These are phyloP conservation scores for Meteorus colon DNA, from an alignment of 2,888 invertebrate genomes.

Conservation along the genomic window DNA sequence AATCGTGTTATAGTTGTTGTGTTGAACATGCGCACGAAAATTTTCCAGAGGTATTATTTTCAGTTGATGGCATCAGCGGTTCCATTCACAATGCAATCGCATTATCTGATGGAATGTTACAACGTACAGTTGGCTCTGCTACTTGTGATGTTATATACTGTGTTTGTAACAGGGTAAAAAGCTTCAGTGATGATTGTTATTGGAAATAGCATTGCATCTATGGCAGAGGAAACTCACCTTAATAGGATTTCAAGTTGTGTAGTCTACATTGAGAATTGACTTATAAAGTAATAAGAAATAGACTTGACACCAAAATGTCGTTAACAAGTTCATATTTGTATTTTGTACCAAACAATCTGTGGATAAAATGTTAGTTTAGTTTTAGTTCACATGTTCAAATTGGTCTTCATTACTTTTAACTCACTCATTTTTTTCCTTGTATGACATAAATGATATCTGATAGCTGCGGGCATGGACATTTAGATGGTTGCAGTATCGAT, in stretches of 20 bases:
- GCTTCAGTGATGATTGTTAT: background rate
- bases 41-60: background rate
- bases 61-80: background rate
- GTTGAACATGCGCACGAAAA: background rate
- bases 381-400: background rate
- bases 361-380: background rate
- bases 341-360: background rate
- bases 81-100: background rate
- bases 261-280: background rate
- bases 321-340: background rate
- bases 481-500: background rate
- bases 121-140: background rate
- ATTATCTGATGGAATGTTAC: background rate
- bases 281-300: background rate
- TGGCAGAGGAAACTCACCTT: background rate
- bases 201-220: background rate
- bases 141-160: too few relatives aligned
- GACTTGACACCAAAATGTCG: slow-evolving; percentile 7
- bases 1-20: background rate
- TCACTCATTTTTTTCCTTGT: background rate
- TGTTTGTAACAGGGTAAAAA: background rate
- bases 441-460: background rate
- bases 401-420: background rate
- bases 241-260: background rate
- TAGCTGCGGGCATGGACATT: background rate